Conservation (phyloP, 2,797 vertebrate species). For the Acanthiza pusilla region DNA sequence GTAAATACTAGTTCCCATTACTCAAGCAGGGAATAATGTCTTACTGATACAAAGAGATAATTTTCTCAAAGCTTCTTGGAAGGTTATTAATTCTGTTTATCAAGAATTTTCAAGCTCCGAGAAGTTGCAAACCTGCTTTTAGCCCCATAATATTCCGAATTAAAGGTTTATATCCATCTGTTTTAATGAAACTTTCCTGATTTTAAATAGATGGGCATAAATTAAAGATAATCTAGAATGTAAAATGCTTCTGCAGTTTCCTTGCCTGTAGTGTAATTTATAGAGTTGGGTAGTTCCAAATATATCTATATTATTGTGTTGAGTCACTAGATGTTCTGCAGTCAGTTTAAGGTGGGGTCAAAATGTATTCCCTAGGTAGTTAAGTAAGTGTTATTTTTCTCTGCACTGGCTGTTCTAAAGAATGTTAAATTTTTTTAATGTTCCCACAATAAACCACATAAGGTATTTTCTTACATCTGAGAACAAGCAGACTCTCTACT, state of each 20-base stretch:
- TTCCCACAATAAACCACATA: background rate
- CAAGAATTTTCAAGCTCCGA: background rate
- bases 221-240: background rate
- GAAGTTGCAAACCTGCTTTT: background rate
- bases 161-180: background rate
- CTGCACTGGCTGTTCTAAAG: background rate
- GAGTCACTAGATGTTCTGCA: slow-evolving; percentile 33
- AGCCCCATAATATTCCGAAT: background rate
- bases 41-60: background rate
- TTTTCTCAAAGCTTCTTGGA: background rate
- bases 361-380: slow-evolving; percentile 12
- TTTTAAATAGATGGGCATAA: background rate
- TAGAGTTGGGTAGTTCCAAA: background rate
- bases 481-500: background rate
- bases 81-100: background rate
- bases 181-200: background rate
- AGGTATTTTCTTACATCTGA: background rate
- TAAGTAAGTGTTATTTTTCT: slow-evolving; percentile 17
- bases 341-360: slow-evolving; percentile 21
- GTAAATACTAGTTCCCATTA: background rate
- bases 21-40: background rate
- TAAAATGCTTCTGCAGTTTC: background rate
- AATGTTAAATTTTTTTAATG: background rate
- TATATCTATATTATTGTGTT: background rate
- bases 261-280: background rate